These are phyloP conservation scores for Lepus oiostolus DNA, from an alignment of 2,797 vertebrate genomes.

Conservation along the genomic window DNA sequence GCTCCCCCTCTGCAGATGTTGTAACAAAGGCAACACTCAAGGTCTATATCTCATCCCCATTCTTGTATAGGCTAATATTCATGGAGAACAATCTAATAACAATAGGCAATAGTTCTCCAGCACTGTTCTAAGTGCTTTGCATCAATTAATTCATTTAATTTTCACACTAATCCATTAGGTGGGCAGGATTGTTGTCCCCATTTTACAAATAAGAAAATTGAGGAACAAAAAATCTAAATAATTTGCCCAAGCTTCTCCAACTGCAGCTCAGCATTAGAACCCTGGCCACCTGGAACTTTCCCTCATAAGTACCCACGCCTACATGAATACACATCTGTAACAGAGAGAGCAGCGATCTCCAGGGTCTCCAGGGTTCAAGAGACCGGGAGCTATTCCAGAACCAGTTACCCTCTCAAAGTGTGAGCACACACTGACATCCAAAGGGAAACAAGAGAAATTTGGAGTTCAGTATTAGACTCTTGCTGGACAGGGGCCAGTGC, in stretches of 20 bases:
- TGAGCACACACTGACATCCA: neutral
- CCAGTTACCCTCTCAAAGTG: neutral
- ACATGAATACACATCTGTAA: neutral
- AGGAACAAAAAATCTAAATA: neutral
- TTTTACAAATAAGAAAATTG: slow-evolving; percentile 49
- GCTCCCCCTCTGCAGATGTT: neutral
- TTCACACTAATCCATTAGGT: neutral
- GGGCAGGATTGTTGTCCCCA: neutral
- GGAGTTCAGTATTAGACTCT: neutral
- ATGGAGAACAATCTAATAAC: slow-evolving; percentile 37
- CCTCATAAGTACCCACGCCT: neutral
- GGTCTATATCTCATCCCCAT: neutral
- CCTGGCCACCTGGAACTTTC: neutral
- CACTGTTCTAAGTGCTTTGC: slow-evolving; percentile 10
- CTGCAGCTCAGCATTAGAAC: neutral
- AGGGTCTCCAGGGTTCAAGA: neutral
- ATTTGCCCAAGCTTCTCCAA: neutral
- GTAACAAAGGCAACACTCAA: neutral
- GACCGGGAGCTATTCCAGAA: neutral
- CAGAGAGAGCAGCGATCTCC: neutral
- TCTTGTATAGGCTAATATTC: neutral
- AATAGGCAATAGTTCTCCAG: slow-evolving; percentile 18
- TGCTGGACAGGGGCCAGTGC: neutral
- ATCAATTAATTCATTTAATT: slow-evolving; percentile 32
- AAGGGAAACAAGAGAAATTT: neutral